Evolutionary conservation across 2,797 vertebrate genomes (phyloP).

Genomic region (Thunnus albacares): DNA sequence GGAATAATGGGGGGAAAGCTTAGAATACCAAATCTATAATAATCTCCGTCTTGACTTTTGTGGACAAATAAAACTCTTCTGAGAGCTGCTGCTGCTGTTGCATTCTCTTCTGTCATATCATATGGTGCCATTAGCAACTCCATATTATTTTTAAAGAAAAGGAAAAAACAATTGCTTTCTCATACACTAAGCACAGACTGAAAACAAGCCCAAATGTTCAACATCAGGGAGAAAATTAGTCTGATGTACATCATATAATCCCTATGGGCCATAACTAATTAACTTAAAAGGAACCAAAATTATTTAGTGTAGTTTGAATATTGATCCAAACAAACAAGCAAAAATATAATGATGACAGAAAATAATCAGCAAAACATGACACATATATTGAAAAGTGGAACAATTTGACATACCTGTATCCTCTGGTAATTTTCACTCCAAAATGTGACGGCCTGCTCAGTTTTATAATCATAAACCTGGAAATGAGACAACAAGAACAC

Average conservation of each 20-base stretch:
- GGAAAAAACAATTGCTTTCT: background rate
- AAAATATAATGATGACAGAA: background rate
- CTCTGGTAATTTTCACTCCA: conserved; percentile 83
- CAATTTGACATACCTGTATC: conserved; percentile 75
- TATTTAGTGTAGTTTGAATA: background rate
- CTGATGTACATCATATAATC: background rate
- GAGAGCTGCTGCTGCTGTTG: conserved; percentile 19
- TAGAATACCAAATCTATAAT: conserved; percentile 3
- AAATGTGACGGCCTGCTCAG: conserved; percentile 81
- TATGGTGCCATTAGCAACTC: conserved; percentile 15
- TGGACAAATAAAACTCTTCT: background rate
- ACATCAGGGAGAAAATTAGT: background rate
- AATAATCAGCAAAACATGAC: background rate
- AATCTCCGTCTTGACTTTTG: conserved; percentile 13
- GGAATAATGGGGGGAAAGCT: background rate
- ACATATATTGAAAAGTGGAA: background rate
- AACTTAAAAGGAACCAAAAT: background rate
- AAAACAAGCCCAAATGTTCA: background rate
- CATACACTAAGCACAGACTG: background rate
- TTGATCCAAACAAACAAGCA: background rate
- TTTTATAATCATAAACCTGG: conserved; percentile 80
- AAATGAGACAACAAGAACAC: conserved; percentile 26
- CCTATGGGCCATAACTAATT: background rate
- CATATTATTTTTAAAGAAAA: conserved; percentile 2
- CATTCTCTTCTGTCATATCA: conserved; percentile 27